A percentile compares a stretch with the other conserved stretches of the same genome.
Evolutionary conservation across 2,113 vertebrate species (phyloP).

Genomic region (Crotalus horridus): DNA sequence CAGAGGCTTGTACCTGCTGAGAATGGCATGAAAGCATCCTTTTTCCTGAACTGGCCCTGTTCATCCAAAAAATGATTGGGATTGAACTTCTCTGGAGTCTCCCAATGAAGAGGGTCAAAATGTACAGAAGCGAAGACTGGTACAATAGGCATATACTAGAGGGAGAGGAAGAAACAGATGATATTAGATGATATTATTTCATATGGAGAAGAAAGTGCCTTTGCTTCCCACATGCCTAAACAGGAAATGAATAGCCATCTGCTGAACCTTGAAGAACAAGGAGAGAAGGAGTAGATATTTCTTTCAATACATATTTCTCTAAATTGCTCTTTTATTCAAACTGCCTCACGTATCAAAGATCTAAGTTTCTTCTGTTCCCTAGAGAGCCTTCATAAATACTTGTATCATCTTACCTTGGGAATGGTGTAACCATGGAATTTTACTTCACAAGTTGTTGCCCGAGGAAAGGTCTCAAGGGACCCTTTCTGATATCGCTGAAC

Average conservation of each 20-base stretch:
- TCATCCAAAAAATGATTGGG: conserved; percentile 69
- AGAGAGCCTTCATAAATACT: background rate
- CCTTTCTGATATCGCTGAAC: background rate
- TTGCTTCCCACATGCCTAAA: background rate
- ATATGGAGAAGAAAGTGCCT: background rate
- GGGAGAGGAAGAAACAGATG: background rate
- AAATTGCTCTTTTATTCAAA: background rate
- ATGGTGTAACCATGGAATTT: background rate
- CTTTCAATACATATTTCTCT: background rate
- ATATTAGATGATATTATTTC: background rate
- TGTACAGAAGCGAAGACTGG: conserved; percentile 45
- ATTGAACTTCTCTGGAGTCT: conserved; percentile 66
- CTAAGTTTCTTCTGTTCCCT: background rate
- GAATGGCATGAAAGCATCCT: conserved; percentile 67
- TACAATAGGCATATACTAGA: conserved; percentile 50
- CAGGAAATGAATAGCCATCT: background rate
- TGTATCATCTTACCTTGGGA: background rate
- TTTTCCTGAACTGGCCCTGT: conserved; percentile 61
- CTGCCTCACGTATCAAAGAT: background rate
- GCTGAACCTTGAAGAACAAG: background rate
- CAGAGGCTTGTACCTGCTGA: conserved; percentile 63
- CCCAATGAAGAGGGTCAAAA: conserved; percentile 59
- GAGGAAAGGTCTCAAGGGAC: background rate
- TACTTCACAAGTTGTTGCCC: background rate
- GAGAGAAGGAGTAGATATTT: background rate